phyloP scores from a whole-genome alignment of 2,888 invertebrate genomes.

The Polyploca ridens region DNA sequence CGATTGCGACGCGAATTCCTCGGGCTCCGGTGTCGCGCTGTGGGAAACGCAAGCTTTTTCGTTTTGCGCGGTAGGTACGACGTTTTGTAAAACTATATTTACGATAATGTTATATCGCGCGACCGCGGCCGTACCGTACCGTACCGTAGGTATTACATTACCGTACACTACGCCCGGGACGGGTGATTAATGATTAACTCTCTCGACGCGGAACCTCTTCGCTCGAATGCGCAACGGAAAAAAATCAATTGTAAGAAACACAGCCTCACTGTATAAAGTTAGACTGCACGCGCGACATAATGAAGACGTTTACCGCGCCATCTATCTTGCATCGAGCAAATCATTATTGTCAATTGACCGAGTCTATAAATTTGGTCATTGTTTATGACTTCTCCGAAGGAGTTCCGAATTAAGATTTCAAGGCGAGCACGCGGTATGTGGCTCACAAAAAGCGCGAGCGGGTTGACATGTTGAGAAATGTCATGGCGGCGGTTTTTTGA shows the following conservation, averaged over 20 bases:
- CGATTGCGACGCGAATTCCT: conserved; percentile 70
- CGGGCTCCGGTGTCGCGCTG: conserved; percentile 67
- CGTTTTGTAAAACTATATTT: conserved; percentile 80
- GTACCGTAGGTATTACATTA: conserved; percentile 62
- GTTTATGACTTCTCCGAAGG: conserved; percentile 59
- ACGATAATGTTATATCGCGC: conserved; percentile 76
- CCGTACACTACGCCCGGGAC: conserved; percentile 53
- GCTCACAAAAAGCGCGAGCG: conserved; percentile 69
- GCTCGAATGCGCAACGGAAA: conserved; percentile 39
- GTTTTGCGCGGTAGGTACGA: conserved; percentile 70
- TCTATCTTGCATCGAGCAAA: conserved; percentile 56
- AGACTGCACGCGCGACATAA: conserved; percentile 51
- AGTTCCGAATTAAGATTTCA: conserved; percentile 79
- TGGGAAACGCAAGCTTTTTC: conserved; percentile 60
- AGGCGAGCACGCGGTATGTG: conserved; percentile 67
- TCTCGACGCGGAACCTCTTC: conserved; percentile 51
- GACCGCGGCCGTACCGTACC: conserved; percentile 28
- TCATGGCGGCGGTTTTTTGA: conserved; percentile 66
- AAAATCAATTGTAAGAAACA: conserved; percentile 60
- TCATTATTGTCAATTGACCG: conserved; percentile 62
- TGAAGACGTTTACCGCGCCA: conserved; percentile 65
- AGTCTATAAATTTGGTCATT: conserved; percentile 66
- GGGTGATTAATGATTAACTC: conserved; percentile 71
- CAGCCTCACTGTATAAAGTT: conserved; percentile 33
- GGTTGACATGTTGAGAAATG: conserved; percentile 79